phyloP scores from a whole-genome alignment of 2,888 invertebrate genomes.

The Dicyrtoma fusca region DNA sequence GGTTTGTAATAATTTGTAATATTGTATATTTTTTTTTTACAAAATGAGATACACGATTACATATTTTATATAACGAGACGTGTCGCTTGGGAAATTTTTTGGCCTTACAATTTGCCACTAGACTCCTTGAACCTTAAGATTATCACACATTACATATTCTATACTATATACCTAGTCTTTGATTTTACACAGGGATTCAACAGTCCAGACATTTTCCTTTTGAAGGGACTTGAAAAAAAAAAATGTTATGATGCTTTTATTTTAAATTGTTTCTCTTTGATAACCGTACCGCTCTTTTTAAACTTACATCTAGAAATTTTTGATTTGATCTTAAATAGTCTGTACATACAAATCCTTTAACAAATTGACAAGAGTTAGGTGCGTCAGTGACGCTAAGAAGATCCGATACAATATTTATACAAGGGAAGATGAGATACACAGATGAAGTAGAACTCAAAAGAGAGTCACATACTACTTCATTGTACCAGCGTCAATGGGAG shows the following conservation, averaged over 20 bases:
- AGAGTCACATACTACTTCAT: no score
- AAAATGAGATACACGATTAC: slow-evolving; percentile 26
- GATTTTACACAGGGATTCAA: not conserved
- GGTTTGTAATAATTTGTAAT: not conserved
- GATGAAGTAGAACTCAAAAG: no score
- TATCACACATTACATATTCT: slow-evolving; percentile 5
- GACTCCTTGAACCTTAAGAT: slow-evolving; percentile 2
- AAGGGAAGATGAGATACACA: no score
- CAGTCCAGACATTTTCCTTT: slow-evolving; percentile 1
- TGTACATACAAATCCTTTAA: not conserved
- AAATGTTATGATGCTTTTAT: no score
- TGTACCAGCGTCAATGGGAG: no score
- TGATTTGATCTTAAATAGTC: no score
- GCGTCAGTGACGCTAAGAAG: not conserved
- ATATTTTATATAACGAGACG: not conserved
- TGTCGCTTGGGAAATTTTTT: not conserved
- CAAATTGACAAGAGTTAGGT: not conserved
- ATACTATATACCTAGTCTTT: not conserved
- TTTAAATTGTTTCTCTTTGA: no score
- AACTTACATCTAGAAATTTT: no score
- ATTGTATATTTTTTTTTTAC: slow-evolving; percentile 11
- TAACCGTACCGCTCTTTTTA: no score
- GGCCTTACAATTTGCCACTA: not conserved
- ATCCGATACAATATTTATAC: no score
- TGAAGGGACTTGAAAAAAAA: no score